phyloP scores from a whole-genome alignment of 2,888 invertebrate species.

The Muschampia plurimacula region DNA sequence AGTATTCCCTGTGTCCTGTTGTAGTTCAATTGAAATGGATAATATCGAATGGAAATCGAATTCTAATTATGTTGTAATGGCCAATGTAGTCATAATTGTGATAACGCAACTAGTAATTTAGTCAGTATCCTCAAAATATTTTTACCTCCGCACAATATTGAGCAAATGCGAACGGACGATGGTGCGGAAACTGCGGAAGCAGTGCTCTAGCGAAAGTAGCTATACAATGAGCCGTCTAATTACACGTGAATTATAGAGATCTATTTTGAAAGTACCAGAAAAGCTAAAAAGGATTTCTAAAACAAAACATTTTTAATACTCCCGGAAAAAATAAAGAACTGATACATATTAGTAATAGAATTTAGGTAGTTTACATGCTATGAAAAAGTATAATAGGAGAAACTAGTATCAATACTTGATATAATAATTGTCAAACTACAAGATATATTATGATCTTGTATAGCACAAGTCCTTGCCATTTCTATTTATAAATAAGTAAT shows the following conservation, averaged over 20 bases:
- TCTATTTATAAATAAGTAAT: too few species aligned
- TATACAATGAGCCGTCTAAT: constrained; percentile 27
- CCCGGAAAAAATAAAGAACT: not conserved
- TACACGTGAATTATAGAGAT: constrained; percentile 4
- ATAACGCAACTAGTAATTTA: not conserved
- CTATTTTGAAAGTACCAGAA: not conserved
- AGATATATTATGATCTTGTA: too few species aligned
- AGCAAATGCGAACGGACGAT: constrained; percentile 10
- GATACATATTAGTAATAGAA: not conserved
- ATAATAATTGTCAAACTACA: too few species aligned
- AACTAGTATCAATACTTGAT: too few species aligned
- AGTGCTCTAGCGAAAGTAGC: constrained; percentile 20
- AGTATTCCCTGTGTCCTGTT: too few species aligned
- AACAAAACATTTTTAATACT: not conserved
- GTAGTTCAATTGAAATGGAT: too few species aligned
- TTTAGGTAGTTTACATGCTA: too few species aligned
- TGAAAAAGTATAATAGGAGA: too few species aligned
- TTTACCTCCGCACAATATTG: not conserved
- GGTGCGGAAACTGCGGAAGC: constrained; percentile 3
- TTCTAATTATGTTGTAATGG: not conserved
- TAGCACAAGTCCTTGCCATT: too few species aligned
- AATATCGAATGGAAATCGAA: too few species aligned
- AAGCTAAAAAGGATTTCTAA: not conserved
- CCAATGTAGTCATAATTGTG: not conserved
- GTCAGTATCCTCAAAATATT: not conserved